Percentiles rank a stretch among this genome's conserved stretches.
Conservation (phyloP, 2,113 vertebrate species). For the Gobiocypris rarus region DNA sequence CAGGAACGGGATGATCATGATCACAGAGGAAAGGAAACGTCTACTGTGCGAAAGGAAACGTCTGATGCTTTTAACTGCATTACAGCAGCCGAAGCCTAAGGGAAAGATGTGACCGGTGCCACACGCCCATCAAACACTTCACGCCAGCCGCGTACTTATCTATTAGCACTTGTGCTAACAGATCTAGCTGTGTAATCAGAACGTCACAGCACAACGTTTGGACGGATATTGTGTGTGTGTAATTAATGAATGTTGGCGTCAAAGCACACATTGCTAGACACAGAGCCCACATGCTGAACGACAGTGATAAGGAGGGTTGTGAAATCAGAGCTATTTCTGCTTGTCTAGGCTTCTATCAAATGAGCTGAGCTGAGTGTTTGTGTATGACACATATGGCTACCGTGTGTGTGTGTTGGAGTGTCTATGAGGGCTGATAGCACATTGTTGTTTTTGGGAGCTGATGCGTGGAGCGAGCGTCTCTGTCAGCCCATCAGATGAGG, state of each 20-base stretch:
- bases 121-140: not conserved
- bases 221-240: slow-evolving; percentile 16
- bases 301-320: slow-evolving; percentile 33
- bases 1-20: not conserved
- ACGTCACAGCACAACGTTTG: not conserved
- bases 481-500: slow-evolving; percentile 49
- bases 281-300: slow-evolving; percentile 7
- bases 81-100: not conserved
- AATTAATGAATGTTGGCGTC: slow-evolving; percentile 7
- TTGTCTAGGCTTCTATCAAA: slow-evolving; percentile 17
- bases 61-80: not conserved
- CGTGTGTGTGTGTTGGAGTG: slow-evolving; percentile 33
- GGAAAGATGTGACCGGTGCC: not conserved
- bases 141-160: not conserved
- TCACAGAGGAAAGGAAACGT: slow-evolving; percentile 24
- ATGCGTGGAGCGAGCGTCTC: slow-evolving; percentile 47
- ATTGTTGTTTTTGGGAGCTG: slow-evolving; percentile 52
- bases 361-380: not conserved
- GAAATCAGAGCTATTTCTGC: slow-evolving; percentile 30
- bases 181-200: not conserved
- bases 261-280: slow-evolving; percentile 2
- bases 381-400: slow-evolving; percentile 8
- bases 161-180: slow-evolving; percentile 19
- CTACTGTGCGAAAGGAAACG: not conserved
- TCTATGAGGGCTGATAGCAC: slow-evolving; percentile 11